A percentile compares a stretch with the other conserved stretches of the same genome.
Evolutionary conservation across 2,797 vertebrate species (phyloP).

Genomic region (Chromis chromis): DNA sequence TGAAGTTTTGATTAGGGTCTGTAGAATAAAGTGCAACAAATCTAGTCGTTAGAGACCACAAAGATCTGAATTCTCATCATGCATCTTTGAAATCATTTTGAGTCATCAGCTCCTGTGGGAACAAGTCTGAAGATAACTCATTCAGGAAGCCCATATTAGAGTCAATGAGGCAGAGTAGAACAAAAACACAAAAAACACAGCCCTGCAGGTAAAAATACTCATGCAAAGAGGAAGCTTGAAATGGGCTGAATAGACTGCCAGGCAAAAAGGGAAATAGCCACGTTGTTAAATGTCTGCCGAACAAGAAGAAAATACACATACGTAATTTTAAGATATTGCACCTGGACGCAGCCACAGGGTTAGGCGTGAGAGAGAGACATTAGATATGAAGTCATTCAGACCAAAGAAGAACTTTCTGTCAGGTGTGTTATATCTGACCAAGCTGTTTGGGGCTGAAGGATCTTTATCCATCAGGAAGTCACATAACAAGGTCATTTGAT

Average conservation of each 20-base stretch:
- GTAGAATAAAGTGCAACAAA: slow-evolving; percentile 58
- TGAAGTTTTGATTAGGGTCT: slow-evolving; percentile 61
- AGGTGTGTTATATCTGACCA: slow-evolving; percentile 25
- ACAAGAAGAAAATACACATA: slow-evolving; percentile 20
- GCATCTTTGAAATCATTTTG: slow-evolving; percentile 77
- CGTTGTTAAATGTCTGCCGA: slow-evolving; percentile 1
- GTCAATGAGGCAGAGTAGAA: slow-evolving; percentile 81
- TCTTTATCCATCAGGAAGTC: slow-evolving; percentile 8
- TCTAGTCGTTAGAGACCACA: slow-evolving; percentile 57
- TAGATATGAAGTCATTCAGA: slow-evolving; percentile 17
- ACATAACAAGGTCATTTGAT: slow-evolving; percentile 43
- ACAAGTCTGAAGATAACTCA: slow-evolving; percentile 83
- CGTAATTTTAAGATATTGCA: slow-evolving; percentile 1
- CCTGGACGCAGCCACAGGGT: slow-evolving; percentile 11
- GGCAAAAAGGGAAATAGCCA: slow-evolving; percentile 33
- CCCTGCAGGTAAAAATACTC: slow-evolving; percentile 75
- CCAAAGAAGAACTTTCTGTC: slow-evolving; percentile 29
- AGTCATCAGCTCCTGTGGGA: slow-evolving; percentile 83
- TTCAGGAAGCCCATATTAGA: slow-evolving; percentile 84
- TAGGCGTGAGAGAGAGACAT: not conserved
- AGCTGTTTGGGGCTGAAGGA: slow-evolving; percentile 3
- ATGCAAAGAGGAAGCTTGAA: slow-evolving; percentile 47
- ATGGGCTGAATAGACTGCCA: slow-evolving; percentile 37
- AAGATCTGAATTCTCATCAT: slow-evolving; percentile 62
- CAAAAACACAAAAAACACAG: slow-evolving; percentile 74